Conservation (phyloP, 2,888 invertebrate species). For the Stenodera caucasica region DNA sequence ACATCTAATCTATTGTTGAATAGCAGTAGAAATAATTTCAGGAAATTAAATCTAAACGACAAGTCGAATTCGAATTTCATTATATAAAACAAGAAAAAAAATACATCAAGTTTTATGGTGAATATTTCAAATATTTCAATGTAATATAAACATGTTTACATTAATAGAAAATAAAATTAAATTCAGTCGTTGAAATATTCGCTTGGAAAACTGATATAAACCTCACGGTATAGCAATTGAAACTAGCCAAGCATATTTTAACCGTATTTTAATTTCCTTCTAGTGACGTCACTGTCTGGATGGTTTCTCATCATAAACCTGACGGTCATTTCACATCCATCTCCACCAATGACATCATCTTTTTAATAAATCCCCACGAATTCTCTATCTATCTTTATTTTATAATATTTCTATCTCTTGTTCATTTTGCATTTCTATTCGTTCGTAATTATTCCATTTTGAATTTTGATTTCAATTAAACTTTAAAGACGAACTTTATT, state of each 20-base stretch:
- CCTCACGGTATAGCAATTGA: constrained; percentile 28
- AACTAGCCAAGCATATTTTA: constrained; percentile 40
- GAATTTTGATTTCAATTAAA: constrained; percentile 51
- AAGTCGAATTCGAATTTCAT: too few species aligned
- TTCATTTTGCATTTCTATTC: constrained; percentile 42
- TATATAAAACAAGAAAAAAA: too few species aligned
- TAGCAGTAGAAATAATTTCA: background rate
- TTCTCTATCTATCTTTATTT: constrained; percentile 1
- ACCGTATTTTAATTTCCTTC: constrained; percentile 43
- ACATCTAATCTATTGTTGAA: constrained; percentile 1
- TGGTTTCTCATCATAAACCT: constrained; percentile 40
- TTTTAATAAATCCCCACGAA: background rate
- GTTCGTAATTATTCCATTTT: constrained; percentile 47
- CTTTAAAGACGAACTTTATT: constrained; percentile 43
- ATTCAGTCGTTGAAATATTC: constrained; percentile 10
- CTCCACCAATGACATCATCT: constrained; percentile 12
- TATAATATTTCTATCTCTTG: constrained; percentile 21
- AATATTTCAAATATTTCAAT: constrained; percentile 8
- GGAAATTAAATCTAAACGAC: background rate
- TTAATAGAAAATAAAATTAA: constrained; percentile 24
- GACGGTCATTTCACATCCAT: constrained; percentile 41
- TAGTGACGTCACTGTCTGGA: constrained; percentile 38
- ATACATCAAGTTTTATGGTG: too few species aligned
- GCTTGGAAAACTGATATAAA: constrained; percentile 12
- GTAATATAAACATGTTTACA: constrained; percentile 17